Evolutionary conservation across 2,888 invertebrate genomes (phyloP).

Genomic region (Tipula lateralis): DNA sequence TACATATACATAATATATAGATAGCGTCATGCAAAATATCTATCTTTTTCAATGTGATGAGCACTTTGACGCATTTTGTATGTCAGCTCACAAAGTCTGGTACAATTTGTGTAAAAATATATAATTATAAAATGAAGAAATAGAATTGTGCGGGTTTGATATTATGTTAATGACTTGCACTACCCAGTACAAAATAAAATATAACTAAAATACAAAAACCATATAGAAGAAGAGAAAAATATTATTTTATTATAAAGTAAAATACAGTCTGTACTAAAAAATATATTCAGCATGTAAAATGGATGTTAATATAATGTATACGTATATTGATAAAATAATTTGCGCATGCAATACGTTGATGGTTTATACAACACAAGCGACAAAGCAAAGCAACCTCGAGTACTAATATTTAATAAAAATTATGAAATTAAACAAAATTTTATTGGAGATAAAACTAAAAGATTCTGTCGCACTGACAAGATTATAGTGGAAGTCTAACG

Average conservation of each 20-base stretch:
- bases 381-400: not conserved
- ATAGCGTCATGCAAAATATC: not conserved
- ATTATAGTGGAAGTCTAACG: too few species aligned
- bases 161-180: not conserved
- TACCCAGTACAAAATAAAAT: not conserved
- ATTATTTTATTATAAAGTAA: not conserved
- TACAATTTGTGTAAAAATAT: not conserved
- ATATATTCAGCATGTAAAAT: not conserved
- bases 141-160: not conserved
- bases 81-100: not conserved
- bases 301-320: not conserved
- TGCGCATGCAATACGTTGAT: not conserved
- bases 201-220: not conserved
- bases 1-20: not conserved
- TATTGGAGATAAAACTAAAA: too few species aligned
- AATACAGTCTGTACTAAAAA: not conserved
- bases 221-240: not conserved
- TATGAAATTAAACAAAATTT: too few species aligned
- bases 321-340: not conserved
- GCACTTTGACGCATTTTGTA: not conserved
- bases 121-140: not conserved
- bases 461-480: too few species aligned
- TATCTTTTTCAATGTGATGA: not conserved
- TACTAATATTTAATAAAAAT: not conserved
- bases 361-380: not conserved